Base-by-base conservation (phyloP, 1,140 invertebrate genomes). In the Chrysomallon squamiferum region DNA sequence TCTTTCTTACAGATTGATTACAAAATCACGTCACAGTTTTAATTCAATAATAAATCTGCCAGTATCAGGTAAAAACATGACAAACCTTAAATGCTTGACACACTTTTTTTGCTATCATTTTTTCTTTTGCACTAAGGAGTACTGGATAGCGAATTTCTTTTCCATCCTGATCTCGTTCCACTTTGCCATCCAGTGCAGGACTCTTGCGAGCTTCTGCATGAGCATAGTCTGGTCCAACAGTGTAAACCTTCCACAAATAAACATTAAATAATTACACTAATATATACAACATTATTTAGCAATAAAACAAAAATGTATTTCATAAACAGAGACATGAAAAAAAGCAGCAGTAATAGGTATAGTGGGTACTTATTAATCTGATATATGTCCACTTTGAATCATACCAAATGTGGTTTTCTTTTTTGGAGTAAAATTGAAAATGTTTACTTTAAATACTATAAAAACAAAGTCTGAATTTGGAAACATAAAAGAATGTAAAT, bases 141-240 rank as follows among this genome's bases (percentile, higher is more conserved):
- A 99, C 96, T 0, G 97, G 97, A 87, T 99, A 99, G 29, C 98
- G 89, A 65, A 99, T 96, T 89, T 99, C 98, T 83, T 99, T 98
- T 32, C 98, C 98, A 82, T 99, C 95, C 38, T 94, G 93, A 81
- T 99, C 97, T 54, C 98, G 86, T 86, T 99, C 98, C 5, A 99
- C 98, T 87, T 99, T 99, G 0, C 97, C 98, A 72, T 88, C 87
- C 1, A 99, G 87, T 0, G 96, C 96, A 0, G 98, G 98, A 62
- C 96, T 98, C 86, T 99, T 99, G 38, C 98, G 87, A 0, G 98
- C 98, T 86, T 99, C 98, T 0, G 98, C 97, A 86, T 99, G 98
- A 20, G 97, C 97, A 85, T 99, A 99, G 86, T 99, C 97, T 2
- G 96, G 95, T 0, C 97, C 97, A 18, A 96, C 93, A 13, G 94